These are phyloP conservation scores for Zalophus californianus DNA, from an alignment of 2,797 vertebrate species.

Conservation along the genomic window DNA sequence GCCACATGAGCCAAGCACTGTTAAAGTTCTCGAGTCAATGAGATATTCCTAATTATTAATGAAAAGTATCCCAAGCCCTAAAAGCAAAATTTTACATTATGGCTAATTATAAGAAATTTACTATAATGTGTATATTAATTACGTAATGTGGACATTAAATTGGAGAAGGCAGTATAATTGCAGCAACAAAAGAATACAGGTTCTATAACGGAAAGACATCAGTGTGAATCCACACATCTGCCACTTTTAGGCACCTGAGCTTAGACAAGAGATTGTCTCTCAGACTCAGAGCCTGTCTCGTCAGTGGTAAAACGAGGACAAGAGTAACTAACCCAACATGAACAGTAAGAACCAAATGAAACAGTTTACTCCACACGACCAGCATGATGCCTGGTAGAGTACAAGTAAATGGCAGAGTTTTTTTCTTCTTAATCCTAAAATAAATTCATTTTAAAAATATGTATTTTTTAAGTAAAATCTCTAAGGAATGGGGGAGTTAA, in stretches of 20 bases:
- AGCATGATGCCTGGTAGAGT: neutral
- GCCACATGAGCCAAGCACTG: neutral
- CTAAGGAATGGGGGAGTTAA: neutral
- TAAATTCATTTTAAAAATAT: neutral
- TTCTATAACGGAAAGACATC: neutral
- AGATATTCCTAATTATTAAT: neutral
- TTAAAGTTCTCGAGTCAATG: neutral
- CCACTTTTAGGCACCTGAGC: neutral
- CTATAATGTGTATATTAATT: neutral
- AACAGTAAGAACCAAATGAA: constrained; percentile 45
- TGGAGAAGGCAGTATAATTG: neutral
- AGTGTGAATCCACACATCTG: neutral
- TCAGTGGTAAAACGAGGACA: neutral
- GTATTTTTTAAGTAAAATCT: constrained; percentile 8
- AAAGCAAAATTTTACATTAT: neutral
- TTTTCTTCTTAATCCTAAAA: constrained; percentile 36
- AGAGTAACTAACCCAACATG: neutral
- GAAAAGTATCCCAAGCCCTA: constrained; percentile 20
- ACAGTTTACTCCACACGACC: neutral
- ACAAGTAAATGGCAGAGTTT: neutral
- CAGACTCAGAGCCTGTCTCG: neutral
- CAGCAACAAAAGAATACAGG: neutral
- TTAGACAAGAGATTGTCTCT: neutral
- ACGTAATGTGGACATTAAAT: neutral
- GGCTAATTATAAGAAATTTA: neutral